Evolutionary conservation across 2,888 invertebrate genomes (phyloP), one percentile per base, ranked within the genome.

Genomic region (Trichogramma dendrolimi): DNA sequence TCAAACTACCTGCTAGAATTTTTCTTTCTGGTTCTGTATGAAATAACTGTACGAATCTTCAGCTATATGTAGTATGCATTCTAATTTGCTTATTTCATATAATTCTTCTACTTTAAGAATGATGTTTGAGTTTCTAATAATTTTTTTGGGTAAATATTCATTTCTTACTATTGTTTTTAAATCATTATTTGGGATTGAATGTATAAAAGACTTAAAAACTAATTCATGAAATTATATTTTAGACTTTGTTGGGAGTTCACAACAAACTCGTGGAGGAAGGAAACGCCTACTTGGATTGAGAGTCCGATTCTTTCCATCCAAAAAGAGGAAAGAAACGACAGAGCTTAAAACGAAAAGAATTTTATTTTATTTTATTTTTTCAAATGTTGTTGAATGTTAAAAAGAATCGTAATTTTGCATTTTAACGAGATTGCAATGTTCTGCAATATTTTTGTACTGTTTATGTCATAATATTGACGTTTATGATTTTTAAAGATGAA

Each of bases 191-290:
- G 27, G 27, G 27, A 27, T 39, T 39, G 11, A 41, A 53, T 5
- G 5, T 5, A 11, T 41, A 43, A 41, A 53, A 41, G 46, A 51
- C 43, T 40, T 14, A 56, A 55, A 48, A 43, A 57, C 10, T 63
- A 27, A 27, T 63, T 62, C 7, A 49, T 68, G 63, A 60, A 56
- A 63, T 67, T 70, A 72, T 71, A 71, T 81, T 82, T 65, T 79
- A 83, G 83, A 81, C 79, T 71, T 75, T 83, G 67, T 81, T 81
- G 75, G 78, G 77, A 62, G 80, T 82, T 59, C 82, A 82, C 73
- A 80, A 80, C 70, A 78, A 80, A 72, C 71, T 83, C 67, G 78
- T 82, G 63, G 81, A 81, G 55, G 70, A 73, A 39, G 47, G 27
- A 50, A 56, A 58, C 43, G 60, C 62, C 10, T 60, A 52, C 5